Evolutionary conservation across 2,797 vertebrate species (phyloP), one percentile per base, ranked within the genome.

Genomic region (Peromyscus aztecus): DNA sequence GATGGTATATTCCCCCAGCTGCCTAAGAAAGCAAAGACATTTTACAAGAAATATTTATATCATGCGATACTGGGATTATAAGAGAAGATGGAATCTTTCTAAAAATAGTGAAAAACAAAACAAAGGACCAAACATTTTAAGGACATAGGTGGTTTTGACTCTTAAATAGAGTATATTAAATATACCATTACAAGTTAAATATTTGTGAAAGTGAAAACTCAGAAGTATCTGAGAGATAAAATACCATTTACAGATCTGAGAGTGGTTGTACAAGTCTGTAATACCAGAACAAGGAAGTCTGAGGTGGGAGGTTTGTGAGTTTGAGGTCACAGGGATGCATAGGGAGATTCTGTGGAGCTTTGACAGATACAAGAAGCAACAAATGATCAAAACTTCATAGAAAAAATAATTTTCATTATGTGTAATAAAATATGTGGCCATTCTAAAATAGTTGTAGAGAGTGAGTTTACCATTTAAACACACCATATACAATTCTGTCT

Each of bases 361-460:
- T 57, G 52, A 57, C 21, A 57, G 49, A n/a, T 89, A 10, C 2
- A 2, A 63, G 7, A 29, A 87, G 11, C 61, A 92, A 89, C 2
- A 29, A 73, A 57, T 23, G 77, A 84, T 63, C 12, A 95, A 94
- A 91, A 57, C 24, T 4, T 27, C 19, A 29, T 27, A 65, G 43
- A 77, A 13, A 94, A 94, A 94, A 94, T 75, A 43, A 57, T 84
- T 91, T 71, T 82, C 76, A 61, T 69, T 37, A 21, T 75, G 13
- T 80, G 14, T 27, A 88, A 83, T 57, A 89, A 86, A 91, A 88
- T 43, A 89, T 67, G 55, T 67, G 10, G 57, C 17, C 73, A 83
- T 95, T 34, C 5, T 52, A 82, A 19, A 89, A 84, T 31, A 80
- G 63, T 57, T 95, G 37, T 55, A 90, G 27, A 84, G n/a, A 87